These are phyloP conservation scores for Mactra quadrangularis DNA, from an alignment of 1,140 invertebrate genomes.

Conservation along the genomic window DNA sequence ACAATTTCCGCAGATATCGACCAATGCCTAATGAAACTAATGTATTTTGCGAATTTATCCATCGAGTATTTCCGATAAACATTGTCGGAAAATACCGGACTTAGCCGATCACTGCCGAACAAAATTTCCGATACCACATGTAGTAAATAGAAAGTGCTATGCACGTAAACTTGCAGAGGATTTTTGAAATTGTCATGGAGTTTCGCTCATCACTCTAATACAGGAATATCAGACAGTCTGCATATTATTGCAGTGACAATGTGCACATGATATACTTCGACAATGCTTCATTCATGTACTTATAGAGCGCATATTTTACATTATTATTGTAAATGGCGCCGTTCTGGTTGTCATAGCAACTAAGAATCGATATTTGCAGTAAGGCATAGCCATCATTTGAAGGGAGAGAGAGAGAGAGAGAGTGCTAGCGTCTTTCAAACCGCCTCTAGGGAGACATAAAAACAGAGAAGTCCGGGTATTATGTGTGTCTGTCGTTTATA, in stretches of 20 bases:
- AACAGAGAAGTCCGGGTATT: no score
- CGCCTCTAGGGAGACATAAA: conserved; percentile 21
- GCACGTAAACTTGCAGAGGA: no score
- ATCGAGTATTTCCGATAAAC: no score
- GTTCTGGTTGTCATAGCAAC: conserved; percentile 20
- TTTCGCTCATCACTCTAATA: no score
- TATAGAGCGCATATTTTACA: conserved; percentile 9
- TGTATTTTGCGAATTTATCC: conserved; percentile 1
- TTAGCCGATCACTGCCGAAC: no score
- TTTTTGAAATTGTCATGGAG: no score
- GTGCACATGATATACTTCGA: not conserved
- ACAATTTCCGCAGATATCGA: conserved; percentile 18
- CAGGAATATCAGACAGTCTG: no score
- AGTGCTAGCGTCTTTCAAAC: conserved; percentile 20
- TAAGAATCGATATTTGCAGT: conserved; percentile 29
- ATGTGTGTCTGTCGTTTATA: no score
- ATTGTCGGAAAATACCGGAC: no score
- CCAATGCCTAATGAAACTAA: conserved; percentile 7
- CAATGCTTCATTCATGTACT: not conserved
- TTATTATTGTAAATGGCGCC: conserved; percentile 42
- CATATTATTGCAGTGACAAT: no score
- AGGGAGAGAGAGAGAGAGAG: conserved; percentile 18
- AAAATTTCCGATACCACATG: no score
- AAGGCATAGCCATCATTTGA: not conserved
- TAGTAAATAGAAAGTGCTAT: no score